These are phyloP conservation scores for Eremobia ochroleuca DNA, from an alignment of 2,888 invertebrate species.

Conservation along the genomic window DNA sequence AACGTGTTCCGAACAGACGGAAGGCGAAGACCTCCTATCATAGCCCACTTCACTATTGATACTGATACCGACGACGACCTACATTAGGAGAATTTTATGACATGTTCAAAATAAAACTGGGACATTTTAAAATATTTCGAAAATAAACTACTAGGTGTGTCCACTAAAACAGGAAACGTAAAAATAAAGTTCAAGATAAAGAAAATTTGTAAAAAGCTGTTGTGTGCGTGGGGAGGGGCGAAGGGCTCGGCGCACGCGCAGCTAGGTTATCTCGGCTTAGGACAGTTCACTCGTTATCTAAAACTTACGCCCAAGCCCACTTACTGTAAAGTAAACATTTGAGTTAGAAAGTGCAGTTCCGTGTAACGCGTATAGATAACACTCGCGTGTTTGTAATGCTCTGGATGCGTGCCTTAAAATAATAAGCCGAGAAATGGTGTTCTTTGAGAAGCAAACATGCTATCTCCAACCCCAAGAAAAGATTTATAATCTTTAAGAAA, in stretches of 20 bases:
- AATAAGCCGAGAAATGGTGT: slow-evolving; percentile 71
- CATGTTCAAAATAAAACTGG: slow-evolving; percentile 56
- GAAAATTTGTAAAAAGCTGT: slow-evolving; percentile 85
- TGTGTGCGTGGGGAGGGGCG: slow-evolving; percentile 52
- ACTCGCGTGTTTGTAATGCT: slow-evolving; percentile 82
- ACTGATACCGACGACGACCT: slow-evolving; percentile 50
- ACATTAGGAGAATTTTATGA: slow-evolving; percentile 53
- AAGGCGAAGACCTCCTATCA: slow-evolving; percentile 40
- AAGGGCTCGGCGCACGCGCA: slow-evolving; percentile 77
- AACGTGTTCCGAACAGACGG: slow-evolving; percentile 39
- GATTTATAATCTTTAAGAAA: slow-evolving; percentile 64
- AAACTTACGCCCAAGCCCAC: slow-evolving; percentile 83
- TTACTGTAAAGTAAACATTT: slow-evolving; percentile 88
- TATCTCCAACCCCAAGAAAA: slow-evolving; percentile 63
- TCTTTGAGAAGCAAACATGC: slow-evolving; percentile 80
- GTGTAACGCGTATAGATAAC: slow-evolving; percentile 88
- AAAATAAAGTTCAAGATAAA: slow-evolving; percentile 74
- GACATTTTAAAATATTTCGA: slow-evolving; percentile 62
- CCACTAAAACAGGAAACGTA: slow-evolving; percentile 80
- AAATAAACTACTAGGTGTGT: slow-evolving; percentile 70
- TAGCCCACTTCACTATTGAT: slow-evolving; percentile 55
- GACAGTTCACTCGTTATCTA: slow-evolving; percentile 88
- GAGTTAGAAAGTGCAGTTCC: slow-evolving; percentile 90
- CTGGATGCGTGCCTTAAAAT: slow-evolving; percentile 83
- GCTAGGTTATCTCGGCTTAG: slow-evolving; percentile 80